Evolutionary conservation across 2,113 vertebrate genomes (phyloP), one percentile per base, ranked within the genome.

Genomic region (Columbina picui): DNA sequence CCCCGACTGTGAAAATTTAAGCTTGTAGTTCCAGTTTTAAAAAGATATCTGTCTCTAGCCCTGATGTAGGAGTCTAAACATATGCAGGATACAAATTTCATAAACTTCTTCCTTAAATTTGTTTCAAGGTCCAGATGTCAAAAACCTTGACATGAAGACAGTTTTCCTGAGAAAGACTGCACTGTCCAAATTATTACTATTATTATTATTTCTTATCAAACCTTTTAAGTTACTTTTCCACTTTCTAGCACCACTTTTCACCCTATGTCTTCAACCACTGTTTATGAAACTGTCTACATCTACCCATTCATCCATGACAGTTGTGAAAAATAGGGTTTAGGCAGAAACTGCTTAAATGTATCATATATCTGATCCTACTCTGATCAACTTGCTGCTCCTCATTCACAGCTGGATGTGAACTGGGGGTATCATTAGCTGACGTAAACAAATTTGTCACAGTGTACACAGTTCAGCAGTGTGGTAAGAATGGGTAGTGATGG

Each of bases 311-410:
- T 36, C 43, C 13, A 11, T 56, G 36, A 56, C 26, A 49, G 52
- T 59, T 8, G 15, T 29, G 15, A 63, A 49, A 52, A 43, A 52
- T 59, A 43, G 20, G 14, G 11, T 13, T 63, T 43, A 43, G 32
- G 26, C 14, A 77, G 80, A 70, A 77, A 29, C 17, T 41, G 14
- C 41, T 63, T 36, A 47, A 49, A 55, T n/a, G 34, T 30, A 23
- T 55, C 16, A 20, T 39, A 21, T 22, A 15, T 17, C 27, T 47
- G 14, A 63, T 16, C 41, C 30, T 30, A 36, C 50, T 52, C 55
- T 55, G 17, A 57, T 77, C 14, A 53, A 32, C 7, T 43, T 1
- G 1, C 22, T 2, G 7, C 1, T 11, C 10, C 2, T 36, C 5
- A 19, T 43, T 64, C 30, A 38, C 8, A 53, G 6, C 1, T 57